Evolutionary conservation across 2,113 vertebrate species (phyloP), one percentile per base, ranked within the genome.

Genomic region (Murina feae): DNA sequence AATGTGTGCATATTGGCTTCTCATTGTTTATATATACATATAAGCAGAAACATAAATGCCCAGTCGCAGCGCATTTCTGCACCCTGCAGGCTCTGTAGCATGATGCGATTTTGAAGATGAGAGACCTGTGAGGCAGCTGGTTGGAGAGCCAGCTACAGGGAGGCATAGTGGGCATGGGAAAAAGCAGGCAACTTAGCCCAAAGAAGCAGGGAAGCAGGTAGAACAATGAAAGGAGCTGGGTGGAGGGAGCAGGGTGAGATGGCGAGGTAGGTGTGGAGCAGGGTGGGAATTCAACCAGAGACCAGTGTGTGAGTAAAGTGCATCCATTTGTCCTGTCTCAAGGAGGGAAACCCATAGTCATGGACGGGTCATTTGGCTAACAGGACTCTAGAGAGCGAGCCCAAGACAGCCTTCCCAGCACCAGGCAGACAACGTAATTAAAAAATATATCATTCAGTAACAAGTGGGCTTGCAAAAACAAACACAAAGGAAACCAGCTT

Each of bases 371-470:
- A 90, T 92, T 80, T 96, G 68, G 37, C 92, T 96, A 96, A 97
- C 69, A 96, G 82, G 84, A 60, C 93, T 93, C 94, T 11, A 85
- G 97, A 96, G 96, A 94, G 96, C 89, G 28, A 89, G 32, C 25
- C 87, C 80, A 94, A 88, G 87, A 86, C 81, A 96, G 72, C 74
- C 72, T 91, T 94, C 78, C 89, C 53, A 90, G 82, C 79, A 89
- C 89, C 72, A 93, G 80, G 53, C 85, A 86, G 65, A 85, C 85
- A 79, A 83, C 63, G 84, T 96, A 97, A 97, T 97, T 97, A 97
- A 97, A 97, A 97, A 93, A 97, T 96, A 90, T 92, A 96, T 96
- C 90, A 92, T 84, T 97, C 96, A 95, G 93, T 96, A 97, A 95
- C 91, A 87, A 95, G 94, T 96, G 75, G 80, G 42, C 53, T 93